Percentiles rank a stretch among this genome's conserved stretches.
These are phyloP conservation scores for Alfaro cultratus DNA, from an alignment of 2,797 vertebrate species.

Conservation along the genomic window DNA sequence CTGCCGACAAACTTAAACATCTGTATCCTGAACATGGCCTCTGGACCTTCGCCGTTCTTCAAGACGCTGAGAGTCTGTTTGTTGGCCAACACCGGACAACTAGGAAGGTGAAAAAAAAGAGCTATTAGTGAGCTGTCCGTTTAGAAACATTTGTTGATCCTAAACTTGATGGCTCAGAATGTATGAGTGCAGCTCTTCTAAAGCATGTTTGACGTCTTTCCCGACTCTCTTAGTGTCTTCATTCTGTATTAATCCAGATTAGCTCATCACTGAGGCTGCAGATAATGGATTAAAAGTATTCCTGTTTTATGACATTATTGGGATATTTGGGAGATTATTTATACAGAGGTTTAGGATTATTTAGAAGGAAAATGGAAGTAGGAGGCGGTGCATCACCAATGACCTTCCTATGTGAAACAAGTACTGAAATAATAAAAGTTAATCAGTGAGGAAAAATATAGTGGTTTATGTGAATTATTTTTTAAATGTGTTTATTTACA, in stretches of 20 bases:
- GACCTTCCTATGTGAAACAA: not conserved
- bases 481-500: not conserved
- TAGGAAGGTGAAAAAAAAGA: conserved; percentile 36
- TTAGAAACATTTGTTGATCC: not conserved
- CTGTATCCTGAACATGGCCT: conserved; percentile 83
- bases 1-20: conserved; percentile 84
- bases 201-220: not conserved
- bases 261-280: not conserved
- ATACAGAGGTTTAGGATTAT: not conserved
- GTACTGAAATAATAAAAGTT: not conserved
- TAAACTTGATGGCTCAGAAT: not conserved
- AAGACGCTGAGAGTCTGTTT: conserved; percentile 75
- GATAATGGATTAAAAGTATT: not conserved
- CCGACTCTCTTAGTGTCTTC: not conserved
- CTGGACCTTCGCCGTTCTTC: conserved; percentile 77
- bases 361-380: not conserved
- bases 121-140: conserved; percentile 3
- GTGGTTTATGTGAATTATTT: not conserved
- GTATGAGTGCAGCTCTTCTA: not conserved
- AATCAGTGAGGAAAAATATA: not conserved
- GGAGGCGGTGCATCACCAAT: not conserved
- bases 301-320: not conserved
- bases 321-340: not conserved
- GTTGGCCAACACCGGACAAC: conserved; percentile 75
- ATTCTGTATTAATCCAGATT: not conserved